phyloP scores from a whole-genome alignment of 2,797 vertebrate genomes.

The Premnoplex brunnescens region DNA sequence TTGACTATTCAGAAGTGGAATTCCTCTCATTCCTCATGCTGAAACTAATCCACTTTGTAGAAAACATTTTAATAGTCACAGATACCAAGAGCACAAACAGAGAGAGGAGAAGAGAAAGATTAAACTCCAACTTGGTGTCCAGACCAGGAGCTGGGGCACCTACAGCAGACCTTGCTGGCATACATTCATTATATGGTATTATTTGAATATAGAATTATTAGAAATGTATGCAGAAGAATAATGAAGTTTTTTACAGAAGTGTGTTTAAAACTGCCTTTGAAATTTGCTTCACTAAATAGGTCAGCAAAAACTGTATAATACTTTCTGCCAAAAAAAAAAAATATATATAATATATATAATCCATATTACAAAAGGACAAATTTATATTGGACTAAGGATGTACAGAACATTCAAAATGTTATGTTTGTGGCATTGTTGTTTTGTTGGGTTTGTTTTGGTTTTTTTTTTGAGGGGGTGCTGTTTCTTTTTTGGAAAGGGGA shows the following conservation, averaged over 20 bases:
- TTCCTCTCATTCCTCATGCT: not conserved
- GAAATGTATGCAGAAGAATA: not conserved
- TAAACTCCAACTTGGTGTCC: not conserved
- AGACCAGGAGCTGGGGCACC: rapidly evolving
- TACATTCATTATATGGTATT: not conserved
- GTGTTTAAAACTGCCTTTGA: not conserved
- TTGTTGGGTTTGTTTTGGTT: too few relatives aligned
- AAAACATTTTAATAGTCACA: not conserved
- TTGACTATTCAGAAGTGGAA: not conserved
- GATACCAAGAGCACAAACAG: not conserved
- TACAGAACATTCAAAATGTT: not conserved
- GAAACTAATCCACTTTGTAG: not conserved
- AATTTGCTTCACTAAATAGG: not conserved
- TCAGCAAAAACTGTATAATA: not conserved
- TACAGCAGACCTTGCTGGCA: not conserved
- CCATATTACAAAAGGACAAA: not conserved
- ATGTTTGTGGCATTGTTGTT: not conserved
- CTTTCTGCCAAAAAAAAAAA: not conserved
- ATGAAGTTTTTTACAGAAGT: not conserved
- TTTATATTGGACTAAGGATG: not conserved
- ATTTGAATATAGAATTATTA: not conserved
- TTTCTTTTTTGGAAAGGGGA: too few relatives aligned
- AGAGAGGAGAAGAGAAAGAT: not conserved
- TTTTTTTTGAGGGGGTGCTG: too few relatives aligned
- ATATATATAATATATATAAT: not conserved